Base-by-base conservation (phyloP, 2,888 invertebrate species). In the Heteropelma amictum region DNA sequence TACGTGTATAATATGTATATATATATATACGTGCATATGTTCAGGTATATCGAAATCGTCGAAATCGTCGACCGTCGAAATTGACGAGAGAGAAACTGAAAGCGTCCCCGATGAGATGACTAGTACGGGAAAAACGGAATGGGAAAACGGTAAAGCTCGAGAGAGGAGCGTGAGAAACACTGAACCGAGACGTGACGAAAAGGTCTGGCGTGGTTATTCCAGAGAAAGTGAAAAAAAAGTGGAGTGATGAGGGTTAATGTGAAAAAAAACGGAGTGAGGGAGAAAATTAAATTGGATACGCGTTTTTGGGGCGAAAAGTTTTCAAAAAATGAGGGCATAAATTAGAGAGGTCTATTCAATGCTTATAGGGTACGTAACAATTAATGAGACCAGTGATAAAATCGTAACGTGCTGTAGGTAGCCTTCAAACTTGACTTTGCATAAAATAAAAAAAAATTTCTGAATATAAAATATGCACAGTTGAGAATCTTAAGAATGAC, bases 91-190 rank as follows among this genome's bases (percentile, higher is more conserved):
- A 60, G 38, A 45, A 45, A 35, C 51, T 14, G 8, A 21, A 33
- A 60, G 58, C 42, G 21, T 28, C 26, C 10, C n/a, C 56, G 6
- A 6, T 28, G 69, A 70, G 54, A 56, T 33, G n/a, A n/a, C 7
- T 30, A 12, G 61, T 8, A 26, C 23, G 33, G 58, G 58, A 67
- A 60, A 72, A 23, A 61, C 33, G 6, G 40, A 47, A 53, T 42
- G 45, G 40, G 54, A 65, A 54, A 53, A 61, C 68, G 71, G 64
- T 67, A 49, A 53, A 61, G 26, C 26, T 17, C 17, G 54, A 42
- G 63, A 63, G 64, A 28, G 38, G 23, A 64, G 42, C 58, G 51
- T 64, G 68, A 58, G 45, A 53, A 69, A 58, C 53, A 30, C 23
- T 58, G 58, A 49, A 17, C 35, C 21, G 23, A 42, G 53, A 45